A percentile compares a stretch with the other conserved stretches of the same genome.
These are phyloP conservation scores for Labeo rohita DNA, from an alignment of 2,113 vertebrate genomes.

Conservation along the genomic window DNA sequence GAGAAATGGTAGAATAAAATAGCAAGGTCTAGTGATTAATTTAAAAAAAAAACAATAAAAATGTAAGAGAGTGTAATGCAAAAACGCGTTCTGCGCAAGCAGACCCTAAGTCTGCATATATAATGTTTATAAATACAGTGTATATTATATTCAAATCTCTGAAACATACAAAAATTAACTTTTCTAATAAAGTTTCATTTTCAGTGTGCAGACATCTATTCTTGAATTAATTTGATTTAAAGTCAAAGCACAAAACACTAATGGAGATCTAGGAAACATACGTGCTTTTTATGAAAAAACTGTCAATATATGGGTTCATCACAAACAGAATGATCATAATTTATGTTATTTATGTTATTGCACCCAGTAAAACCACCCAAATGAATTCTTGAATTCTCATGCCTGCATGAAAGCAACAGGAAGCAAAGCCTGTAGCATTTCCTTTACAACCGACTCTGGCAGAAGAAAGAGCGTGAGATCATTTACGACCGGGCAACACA, in stretches of 20 bases:
- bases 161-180: neutral
- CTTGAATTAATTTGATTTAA: neutral
- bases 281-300: neutral
- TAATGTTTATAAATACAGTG: neutral
- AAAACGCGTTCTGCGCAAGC: neutral
- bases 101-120: neutral
- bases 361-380: neutral
- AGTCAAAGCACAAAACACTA: neutral
- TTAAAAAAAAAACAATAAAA: neutral
- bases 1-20: too few species aligned
- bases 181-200: neutral
- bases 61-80: neutral
- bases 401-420: neutral
- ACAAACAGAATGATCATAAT: neutral
- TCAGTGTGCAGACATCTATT: neutral
- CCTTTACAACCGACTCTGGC: conserved; percentile 14
- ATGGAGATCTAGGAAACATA: neutral
- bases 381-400: neutral
- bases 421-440: conserved; percentile 13
- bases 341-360: neutral
- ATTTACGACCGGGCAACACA: neutral
- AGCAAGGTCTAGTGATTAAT: too few species aligned
- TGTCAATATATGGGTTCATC: neutral
- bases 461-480: neutral
- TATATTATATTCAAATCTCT: neutral